Evolutionary conservation across 2,888 invertebrate genomes (phyloP), one percentile per base, ranked within the genome.

Genomic region (Drosophila kambysellisi): DNA sequence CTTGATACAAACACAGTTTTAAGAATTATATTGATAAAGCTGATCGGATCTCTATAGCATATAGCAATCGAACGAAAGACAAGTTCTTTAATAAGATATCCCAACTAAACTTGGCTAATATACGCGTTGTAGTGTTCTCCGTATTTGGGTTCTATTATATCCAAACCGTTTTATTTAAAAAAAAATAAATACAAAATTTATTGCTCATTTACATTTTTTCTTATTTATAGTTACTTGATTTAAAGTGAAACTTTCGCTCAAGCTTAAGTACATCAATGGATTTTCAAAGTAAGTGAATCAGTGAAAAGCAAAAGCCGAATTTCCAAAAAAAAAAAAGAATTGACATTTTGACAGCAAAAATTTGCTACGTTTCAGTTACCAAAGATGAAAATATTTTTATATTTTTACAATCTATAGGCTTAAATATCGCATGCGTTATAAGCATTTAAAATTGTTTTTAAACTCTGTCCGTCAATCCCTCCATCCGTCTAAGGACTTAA

Each of bases 361-460:
- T 30, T 30, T 6, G 30, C 30, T 30, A 0, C 30, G 30, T 5
- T 4, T 30, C 30, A 30, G 30, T 30, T 30, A 5, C 30, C 30
- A 30, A 30, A 30, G 30, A 30, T 6, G 30, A 30, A 30, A 30
- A 5, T 30, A 30, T 30, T 30, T 30, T 30, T 30, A 30, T 30
- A 5, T 15, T 20, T 35, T 53, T 7, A 46, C 29, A 17, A 41
- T 33, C 20, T 33, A 5, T 54, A 9, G 15, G 12, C 0, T 43
- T 66, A 43, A 50, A 48, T 50, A 50, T 64, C 41, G 64, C 17
- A n/a, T n/a, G 52, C 43, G 60, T 60, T 60, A 46, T 37, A 48
- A 25, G 17, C n/a, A 1, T 2, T 9, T 41, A 9, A 9, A 41
- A n/a, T 41, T n/a, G 9, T 51, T 68, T 50, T 11, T 25, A 3